Conservation (phyloP, 2,888 invertebrate species). For the Lymantria dispar region DNA sequence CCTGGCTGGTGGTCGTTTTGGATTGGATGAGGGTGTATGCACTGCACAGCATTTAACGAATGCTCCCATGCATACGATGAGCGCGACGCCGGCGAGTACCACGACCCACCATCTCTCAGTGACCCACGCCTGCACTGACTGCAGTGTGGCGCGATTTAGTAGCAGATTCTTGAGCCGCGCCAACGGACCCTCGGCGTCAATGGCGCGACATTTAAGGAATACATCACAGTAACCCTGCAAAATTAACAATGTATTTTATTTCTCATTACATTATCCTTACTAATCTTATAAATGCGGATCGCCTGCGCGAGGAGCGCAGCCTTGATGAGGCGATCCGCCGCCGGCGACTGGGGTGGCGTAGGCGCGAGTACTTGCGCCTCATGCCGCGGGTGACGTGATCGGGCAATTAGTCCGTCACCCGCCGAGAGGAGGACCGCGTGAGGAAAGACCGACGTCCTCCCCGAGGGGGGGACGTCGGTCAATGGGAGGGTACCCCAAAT, state of each 20-base stretch:
- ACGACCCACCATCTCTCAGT: slow-evolving; percentile 98
- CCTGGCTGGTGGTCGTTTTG: slow-evolving; percentile 97
- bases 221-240: slow-evolving; percentile 98
- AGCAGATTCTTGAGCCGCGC: slow-evolving; percentile 97
- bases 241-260: not conserved
- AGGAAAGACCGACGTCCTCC: no score
- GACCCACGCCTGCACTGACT: slow-evolving; percentile 95
- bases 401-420: no score
- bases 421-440: no score
- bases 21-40: slow-evolving; percentile 99
- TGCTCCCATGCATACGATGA: slow-evolving; percentile 97
- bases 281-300: no score
- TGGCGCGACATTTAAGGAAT: slow-evolving; percentile 98
- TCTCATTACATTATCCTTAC: no score
- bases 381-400: no score
- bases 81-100: slow-evolving; percentile 93
- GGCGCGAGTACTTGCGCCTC: no score
- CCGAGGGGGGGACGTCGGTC: no score
- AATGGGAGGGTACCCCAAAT: no score
- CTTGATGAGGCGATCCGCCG: no score
- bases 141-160: slow-evolving; percentile 94
- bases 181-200: slow-evolving; percentile 99
- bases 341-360: no score
- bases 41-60: slow-evolving; percentile 99
- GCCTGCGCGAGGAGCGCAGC: no score